Base-by-base conservation (phyloP, 1,140 invertebrate species). In the Rhyacophila brunnea region DNA sequence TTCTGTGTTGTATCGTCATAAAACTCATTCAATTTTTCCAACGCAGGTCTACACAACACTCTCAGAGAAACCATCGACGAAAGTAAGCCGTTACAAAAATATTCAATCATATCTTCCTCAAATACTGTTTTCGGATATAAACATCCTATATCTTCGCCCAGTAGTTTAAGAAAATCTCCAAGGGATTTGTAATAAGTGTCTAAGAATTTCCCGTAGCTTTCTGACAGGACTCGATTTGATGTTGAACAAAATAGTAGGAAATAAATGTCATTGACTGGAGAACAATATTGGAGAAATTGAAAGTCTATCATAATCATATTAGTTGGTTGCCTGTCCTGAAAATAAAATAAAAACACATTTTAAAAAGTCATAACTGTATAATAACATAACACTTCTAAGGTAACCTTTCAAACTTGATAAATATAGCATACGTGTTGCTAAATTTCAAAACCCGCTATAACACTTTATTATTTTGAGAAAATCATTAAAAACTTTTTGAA, bases 291-390 rank as follows among this genome's bases (percentile, higher is more conserved):
- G 2, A 45, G 44, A 9, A 61, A 40, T 34, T 65, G 63, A 42
- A 50, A 65, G 42, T 65, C 63, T 11, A 65, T 61, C 54, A 65
- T 58, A 10, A 54, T 36, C 45, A 65, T 46, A 19, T 43, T 28
- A 20, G 32, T 15, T 2, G 52, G 58, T 40, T 58, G 42, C 13
- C 47, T 46, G 9, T 38, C 32, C 63, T 65, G 42, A 42, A 62
- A 65, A 36, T 40, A 40, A 32, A 54, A 10, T 10, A 36, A 36
- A 32, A 50, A 7, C 6, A 50, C 9, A n/a, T 28, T 48, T 14
- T 17, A 32, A 34, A 9, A 48, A 35, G 14, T 7, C 28, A 3
- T 13, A 48, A 34, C 13, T 14, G 6, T n/a, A n/a, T n/a, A n/a
- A n/a, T n/a, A n/a, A n/a, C n/a, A n/a, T n/a, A n/a, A n/a, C n/a